Evolutionary conservation across 2,113 vertebrate genomes (phyloP), one percentile per base, ranked within the genome.

Genomic region (Rhinichthys klamathensis): DNA sequence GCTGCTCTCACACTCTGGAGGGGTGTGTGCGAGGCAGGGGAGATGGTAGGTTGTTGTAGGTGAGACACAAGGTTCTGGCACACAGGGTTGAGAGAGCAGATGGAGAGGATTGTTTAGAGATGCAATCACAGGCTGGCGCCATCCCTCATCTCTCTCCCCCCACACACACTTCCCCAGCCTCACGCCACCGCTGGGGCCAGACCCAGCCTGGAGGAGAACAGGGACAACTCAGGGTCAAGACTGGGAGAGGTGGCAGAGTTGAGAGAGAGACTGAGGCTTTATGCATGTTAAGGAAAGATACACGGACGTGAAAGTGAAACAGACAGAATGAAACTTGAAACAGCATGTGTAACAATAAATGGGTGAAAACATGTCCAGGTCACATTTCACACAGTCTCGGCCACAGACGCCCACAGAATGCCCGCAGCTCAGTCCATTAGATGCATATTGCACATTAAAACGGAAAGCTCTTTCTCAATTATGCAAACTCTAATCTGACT

Each of bases 61-160:
- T 74, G 82, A 89, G 83, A 86, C 85, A 89, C 89, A 87, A 84
- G 85, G 83, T 78, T 80, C 51, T 85, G 83, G 88, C 70, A 83
- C 49, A 30, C 54, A 32, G 49, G 88, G 79, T 25, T 56, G 56
- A 44, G 25, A 25, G 80, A 87, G 87, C 85, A 88, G 87, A 89
- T 89, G 88, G 88, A 84, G 86, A 75, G 84, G 49, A 86, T 89
- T 89, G 88, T 87, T 89, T 82, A 58, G 85, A 89, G 88, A 70
- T 80, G 88, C 83, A 87, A 81, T 83, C 86, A 85, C 88, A 85
- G 84, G 67, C 80, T 74, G 84, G 85, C 60, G 80, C 80, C 80
- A 89, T 86, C 84, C 75, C 82, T 87, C 88, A 89, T 87, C 86
- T 85, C 67, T 69, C 76, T 70, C 77, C 84, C 67, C 58, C 79